Percentiles rank a stretch among this genome's conserved stretches.
Conservation (phyloP, 2,888 invertebrate species). For the Andricus curvator region DNA sequence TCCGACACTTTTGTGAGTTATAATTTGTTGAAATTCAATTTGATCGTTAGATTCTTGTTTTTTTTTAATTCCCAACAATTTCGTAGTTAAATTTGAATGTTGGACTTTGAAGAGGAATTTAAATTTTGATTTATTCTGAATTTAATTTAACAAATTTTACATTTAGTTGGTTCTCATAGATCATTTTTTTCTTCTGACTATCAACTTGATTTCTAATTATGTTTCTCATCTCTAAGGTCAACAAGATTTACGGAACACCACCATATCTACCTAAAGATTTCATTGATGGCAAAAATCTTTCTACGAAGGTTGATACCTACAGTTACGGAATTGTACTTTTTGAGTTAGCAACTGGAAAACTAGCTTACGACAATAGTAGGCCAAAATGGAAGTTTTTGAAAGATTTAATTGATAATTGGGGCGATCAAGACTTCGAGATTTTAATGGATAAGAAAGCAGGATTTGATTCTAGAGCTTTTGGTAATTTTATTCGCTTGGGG, state of each 20-base stretch:
- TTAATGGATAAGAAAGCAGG: conserved; percentile 79
- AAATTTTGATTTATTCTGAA: too few relatives aligned
- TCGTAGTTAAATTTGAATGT: too few relatives aligned
- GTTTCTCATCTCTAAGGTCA: conserved; percentile 59
- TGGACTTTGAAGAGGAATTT: too few relatives aligned
- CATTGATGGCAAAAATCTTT: conserved; percentile 78
- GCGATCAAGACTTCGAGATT: conserved; percentile 72
- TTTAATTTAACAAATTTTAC: too few relatives aligned
- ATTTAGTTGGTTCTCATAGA: too few relatives aligned
- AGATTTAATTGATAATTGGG: conserved; percentile 80
- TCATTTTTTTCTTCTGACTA: too few relatives aligned
- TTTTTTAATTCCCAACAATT: too few relatives aligned
- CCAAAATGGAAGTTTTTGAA: conserved; percentile 80
- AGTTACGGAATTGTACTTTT: conserved; percentile 95
- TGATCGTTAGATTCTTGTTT: too few relatives aligned
- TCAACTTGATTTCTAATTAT: background rate
- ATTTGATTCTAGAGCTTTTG: conserved; percentile 80
- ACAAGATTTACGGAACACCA: too few relatives aligned
- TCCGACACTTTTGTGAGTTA: too few relatives aligned
- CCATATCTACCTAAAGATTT: conserved; percentile 86
- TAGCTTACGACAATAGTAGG: conserved; percentile 82
- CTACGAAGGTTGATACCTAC: conserved; percentile 94
- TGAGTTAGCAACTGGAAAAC: conserved; percentile 88
- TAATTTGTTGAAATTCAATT: too few relatives aligned
- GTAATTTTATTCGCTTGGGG: conserved; percentile 83